Evolutionary conservation across 2,888 invertebrate genomes (phyloP).

Genomic region (Amphiduros pacificus): DNA sequence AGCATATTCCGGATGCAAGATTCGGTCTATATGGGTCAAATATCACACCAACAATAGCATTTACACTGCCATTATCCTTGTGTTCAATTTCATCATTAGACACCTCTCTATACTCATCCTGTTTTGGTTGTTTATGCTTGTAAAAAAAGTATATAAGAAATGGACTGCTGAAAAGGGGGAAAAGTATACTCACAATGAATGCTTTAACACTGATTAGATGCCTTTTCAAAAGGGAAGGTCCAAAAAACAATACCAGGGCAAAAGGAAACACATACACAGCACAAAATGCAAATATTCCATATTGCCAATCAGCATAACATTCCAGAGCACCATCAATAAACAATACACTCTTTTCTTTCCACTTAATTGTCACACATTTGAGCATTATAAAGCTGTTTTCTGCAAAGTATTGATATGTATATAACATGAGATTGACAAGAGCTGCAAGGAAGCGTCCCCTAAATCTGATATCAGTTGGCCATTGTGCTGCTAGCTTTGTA

Average conservation of each 20-base stretch:
- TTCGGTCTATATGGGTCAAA: constrained; percentile 17
- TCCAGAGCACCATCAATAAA: constrained; percentile 23
- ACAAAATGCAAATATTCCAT: constrained; percentile 11
- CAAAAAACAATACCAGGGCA: constrained; percentile 21
- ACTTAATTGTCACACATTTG: constrained; percentile 2
- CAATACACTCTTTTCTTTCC: constrained; percentile 10
- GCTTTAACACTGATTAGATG: constrained; percentile 2
- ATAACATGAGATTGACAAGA: constrained; percentile 6
- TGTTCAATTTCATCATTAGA: no score
- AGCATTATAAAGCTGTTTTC: constrained; percentile 12
- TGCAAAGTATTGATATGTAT: constrained; percentile 16
- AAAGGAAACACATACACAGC: constrained; percentile 24
- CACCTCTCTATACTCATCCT: no score
- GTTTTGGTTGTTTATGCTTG: background rate
- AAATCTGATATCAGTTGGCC: constrained; percentile 1
- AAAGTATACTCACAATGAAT: constrained; percentile 4
- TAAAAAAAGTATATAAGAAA: background rate
- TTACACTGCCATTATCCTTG: background rate
- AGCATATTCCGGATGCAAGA: constrained; percentile 21
- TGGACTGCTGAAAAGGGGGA: constrained; percentile 6
- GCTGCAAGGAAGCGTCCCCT: constrained; percentile 3
- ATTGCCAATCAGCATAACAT: constrained; percentile 25
- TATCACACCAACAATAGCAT: constrained; percentile 14
- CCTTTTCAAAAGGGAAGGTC: constrained; percentile 17
- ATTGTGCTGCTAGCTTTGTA: background rate